Base-by-base conservation (phyloP, 1,140 invertebrate genomes). In the Conus betulinus region DNA sequence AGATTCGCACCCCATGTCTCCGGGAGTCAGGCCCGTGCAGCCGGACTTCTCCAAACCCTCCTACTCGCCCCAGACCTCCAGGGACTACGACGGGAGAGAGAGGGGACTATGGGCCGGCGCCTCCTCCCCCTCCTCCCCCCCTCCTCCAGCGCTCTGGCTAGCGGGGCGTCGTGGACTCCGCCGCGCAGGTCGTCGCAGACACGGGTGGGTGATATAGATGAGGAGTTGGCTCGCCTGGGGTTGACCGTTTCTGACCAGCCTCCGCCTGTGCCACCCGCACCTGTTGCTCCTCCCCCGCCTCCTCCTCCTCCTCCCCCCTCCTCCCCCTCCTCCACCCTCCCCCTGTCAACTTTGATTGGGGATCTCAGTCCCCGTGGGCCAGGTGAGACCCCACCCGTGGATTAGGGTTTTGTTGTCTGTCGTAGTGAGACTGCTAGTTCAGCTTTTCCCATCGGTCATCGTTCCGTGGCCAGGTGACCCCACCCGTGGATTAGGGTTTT, bases 241-340 rank as follows among this genome's bases (percentile, higher is more conserved):
- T 11, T 90, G 88, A 71, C 10, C 27, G 84, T 82, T 15, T 67
- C 53, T 51, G 83, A 81, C 53, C 84, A 78, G 39, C 85, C 87
- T 82, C 87, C 91, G 78, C 91, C 91, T 51, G 63, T 85, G n/a
- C 92, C 90, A 11, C 90, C 91, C 25, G 71, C 90, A 25, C 90
- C 88, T 71, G 88, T 88, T 25, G 88, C 85, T 76, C 85, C 89
- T 11, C 90, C 90, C 39, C 92, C 93, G 25, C 91, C 92, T 82
- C 91, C 91, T 51, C 91, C 90, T 25, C 91, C 92, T 25, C 91
- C 92, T 74, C 92, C 93, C 60, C 90, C 91, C 91, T 51, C 89
- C 92, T 25, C 88, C 91, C 23, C 93, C 93, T 63, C 92, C 93
- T 74, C 90, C 92, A 20, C 91, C 91, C 91, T 71, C 91, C 91